Percentiles rank a stretch among this genome's conserved stretches.
These are phyloP conservation scores for Tragelaphus eurycerus DNA, from an alignment of 2,797 vertebrate genomes.

Conservation along the genomic window DNA sequence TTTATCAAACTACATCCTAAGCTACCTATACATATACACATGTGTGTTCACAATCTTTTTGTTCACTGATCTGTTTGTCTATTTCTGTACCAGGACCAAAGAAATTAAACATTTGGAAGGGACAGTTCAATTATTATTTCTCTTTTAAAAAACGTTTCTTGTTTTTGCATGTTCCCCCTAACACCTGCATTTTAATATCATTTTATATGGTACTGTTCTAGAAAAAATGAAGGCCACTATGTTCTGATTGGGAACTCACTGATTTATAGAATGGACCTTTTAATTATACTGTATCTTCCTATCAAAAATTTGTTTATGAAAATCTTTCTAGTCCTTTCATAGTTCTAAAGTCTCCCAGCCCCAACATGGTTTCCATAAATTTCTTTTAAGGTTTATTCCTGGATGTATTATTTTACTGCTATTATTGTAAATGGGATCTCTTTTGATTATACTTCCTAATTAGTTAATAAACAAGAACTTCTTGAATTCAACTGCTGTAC, in stretches of 20 bases:
- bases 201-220: neutral
- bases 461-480: neutral
- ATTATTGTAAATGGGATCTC: neutral
- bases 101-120: neutral
- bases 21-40: neutral
- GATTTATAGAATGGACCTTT: neutral
- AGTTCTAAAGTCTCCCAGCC: neutral
- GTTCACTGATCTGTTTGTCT: neutral
- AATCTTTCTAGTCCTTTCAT: neutral
- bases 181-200: neutral
- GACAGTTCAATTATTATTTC: neutral
- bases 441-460: neutral
- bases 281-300: neutral
- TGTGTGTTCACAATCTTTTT: rapidly evolving
- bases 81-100: neutral
- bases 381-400: neutral
- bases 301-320: neutral
- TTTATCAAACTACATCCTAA: neutral
- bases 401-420: neutral
- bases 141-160: neutral
- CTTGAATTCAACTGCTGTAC: neutral
- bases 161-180: neutral
- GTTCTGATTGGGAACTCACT: neutral
- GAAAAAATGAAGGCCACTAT: neutral
- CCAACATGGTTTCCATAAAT: neutral